A percentile compares a stretch with the other conserved stretches of the same genome.
Conservation (phyloP, 2,113 vertebrate species). For the Neoarius graeffei region DNA sequence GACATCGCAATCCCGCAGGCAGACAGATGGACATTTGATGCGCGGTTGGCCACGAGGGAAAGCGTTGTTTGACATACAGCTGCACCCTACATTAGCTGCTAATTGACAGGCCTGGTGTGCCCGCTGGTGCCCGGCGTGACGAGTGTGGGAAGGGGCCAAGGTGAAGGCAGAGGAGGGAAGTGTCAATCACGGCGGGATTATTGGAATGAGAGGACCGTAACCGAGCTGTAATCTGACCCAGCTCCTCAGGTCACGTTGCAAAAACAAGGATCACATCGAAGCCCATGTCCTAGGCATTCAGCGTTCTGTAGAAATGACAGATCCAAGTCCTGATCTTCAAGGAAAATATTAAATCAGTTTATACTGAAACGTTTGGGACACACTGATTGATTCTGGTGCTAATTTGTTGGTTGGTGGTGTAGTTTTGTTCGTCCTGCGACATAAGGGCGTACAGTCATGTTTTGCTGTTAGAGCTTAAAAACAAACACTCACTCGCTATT, state of each 20-base stretch:
- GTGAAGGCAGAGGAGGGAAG: slow-evolving; percentile 78
- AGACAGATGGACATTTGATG: slow-evolving; percentile 67
- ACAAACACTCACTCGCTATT: not conserved
- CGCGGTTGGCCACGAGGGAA: slow-evolving; percentile 65
- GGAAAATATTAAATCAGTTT: not conserved
- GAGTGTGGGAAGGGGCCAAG: slow-evolving; percentile 69
- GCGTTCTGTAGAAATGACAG: not conserved
- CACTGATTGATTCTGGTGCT: no score
- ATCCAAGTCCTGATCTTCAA: not conserved
- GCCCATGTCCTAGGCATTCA: not conserved
- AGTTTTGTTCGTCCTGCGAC: not conserved
- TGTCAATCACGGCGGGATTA: slow-evolving; percentile 76
- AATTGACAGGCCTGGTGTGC: slow-evolving; percentile 77
- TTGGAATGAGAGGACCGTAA: slow-evolving; percentile 66
- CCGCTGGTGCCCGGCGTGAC: slow-evolving; percentile 67
- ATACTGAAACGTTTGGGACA: not conserved
- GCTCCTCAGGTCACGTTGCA: slow-evolving; percentile 46
- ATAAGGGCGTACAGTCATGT: not conserved
- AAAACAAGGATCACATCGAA: not conserved
- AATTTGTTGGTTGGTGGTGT: not conserved
- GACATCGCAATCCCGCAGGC: slow-evolving; percentile 63
- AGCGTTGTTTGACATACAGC: slow-evolving; percentile 68
- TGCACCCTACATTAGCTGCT: slow-evolving; percentile 74
- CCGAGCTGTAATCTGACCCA: slow-evolving; percentile 70
- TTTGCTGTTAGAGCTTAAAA: not conserved